Evolutionary conservation across 92 coral and sea anemone genomes (phyloP).

Genomic region (Chrysogorgia sp.): DNA sequence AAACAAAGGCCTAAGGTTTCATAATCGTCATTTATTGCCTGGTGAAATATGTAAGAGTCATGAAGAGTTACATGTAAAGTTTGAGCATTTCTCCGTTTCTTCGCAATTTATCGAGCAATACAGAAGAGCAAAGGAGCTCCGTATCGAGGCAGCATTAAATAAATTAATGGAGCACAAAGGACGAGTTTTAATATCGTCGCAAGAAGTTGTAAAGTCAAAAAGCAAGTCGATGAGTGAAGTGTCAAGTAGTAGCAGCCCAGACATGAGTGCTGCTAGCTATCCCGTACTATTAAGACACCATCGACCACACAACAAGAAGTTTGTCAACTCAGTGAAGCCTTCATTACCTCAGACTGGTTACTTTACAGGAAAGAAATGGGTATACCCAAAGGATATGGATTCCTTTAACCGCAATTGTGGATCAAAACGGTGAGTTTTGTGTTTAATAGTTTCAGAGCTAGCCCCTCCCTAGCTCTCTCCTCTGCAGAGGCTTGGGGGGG

Average conservation of each 20-base stretch:
- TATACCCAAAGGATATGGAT: conserved; percentile 17
- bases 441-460: not conserved
- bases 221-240: not conserved
- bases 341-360: conserved; percentile 32
- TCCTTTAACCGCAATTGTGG: not conserved
- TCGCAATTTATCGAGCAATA: conserved; percentile 28
- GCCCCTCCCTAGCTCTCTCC: not conserved
- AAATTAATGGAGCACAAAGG: not conserved
- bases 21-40: not conserved
- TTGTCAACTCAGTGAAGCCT: not conserved
- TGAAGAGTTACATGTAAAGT: not conserved
- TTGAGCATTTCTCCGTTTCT: conserved; percentile 27
- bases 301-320: not conserved
- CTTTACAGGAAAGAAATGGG: conserved; percentile 45
- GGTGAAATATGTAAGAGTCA: not conserved
- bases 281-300: not conserved
- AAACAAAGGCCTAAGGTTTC: not conserved
- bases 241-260: not conserved
- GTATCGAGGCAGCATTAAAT: not conserved
- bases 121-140: conserved; percentile 16
- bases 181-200: not conserved
- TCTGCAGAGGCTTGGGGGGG: not conserved
- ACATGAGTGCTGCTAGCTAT: not conserved
- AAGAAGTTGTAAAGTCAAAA: not conserved
- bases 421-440: conserved; percentile 16